phyloP scores from a whole-genome alignment of 2,113 vertebrate genomes.

The Herpailurus yagouaroundi region DNA sequence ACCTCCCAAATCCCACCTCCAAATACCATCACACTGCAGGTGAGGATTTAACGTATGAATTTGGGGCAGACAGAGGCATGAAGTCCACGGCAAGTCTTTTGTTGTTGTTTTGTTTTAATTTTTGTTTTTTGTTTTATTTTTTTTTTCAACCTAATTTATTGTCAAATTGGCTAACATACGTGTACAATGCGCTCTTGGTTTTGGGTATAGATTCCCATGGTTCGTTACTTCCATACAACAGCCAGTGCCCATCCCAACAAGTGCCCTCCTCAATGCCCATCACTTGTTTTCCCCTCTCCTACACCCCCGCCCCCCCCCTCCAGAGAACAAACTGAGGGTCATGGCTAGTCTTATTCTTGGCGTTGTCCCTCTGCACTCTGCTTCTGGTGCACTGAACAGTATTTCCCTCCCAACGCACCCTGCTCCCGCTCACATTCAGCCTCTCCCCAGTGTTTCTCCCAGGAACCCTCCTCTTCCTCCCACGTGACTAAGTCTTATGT shows the following conservation, averaged over 20 bases:
- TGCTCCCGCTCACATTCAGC: not conserved
- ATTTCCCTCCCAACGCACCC: too few relatives aligned
- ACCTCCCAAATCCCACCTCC: not conserved
- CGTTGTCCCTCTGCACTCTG: not conserved
- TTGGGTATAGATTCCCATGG: too few relatives aligned
- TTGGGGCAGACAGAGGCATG: not conserved
- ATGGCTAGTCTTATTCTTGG: not conserved
- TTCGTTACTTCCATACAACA: too few relatives aligned
- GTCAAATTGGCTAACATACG: too few relatives aligned
- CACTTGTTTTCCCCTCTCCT: too few relatives aligned
- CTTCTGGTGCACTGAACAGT: not conserved
- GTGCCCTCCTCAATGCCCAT: too few relatives aligned
- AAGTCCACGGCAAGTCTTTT: not conserved
- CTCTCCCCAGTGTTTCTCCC: not conserved
- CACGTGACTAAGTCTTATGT: not conserved
- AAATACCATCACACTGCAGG: accelerated
- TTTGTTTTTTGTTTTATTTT: too few relatives aligned
- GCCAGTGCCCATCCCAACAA: too few relatives aligned
- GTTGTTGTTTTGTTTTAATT: too few relatives aligned
- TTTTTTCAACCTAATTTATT: too few relatives aligned
- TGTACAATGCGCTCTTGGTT: too few relatives aligned
- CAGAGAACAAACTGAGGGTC: not conserved
- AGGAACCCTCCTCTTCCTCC: not conserved
- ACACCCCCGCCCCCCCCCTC: accelerated
- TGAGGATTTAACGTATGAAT: too few relatives aligned